Base-by-base conservation (phyloP, 64 coral and sea anemone species). In the Trachythela sp. region DNA sequence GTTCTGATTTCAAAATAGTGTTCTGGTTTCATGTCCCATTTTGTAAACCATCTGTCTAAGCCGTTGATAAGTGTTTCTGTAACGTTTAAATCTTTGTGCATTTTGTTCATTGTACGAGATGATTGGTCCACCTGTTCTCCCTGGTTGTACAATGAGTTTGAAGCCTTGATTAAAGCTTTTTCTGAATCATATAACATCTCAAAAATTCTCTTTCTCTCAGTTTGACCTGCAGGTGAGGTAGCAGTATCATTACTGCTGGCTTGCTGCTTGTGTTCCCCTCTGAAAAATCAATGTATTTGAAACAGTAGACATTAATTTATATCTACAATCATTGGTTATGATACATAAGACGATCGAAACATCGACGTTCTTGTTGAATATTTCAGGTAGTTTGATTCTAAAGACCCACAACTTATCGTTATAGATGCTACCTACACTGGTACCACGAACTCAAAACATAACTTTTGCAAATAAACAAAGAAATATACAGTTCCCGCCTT, bases 31-130 rank as follows among this genome's bases (percentile, higher is more conserved):
- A 95, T 42, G 48, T 95, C 75, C 96, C 96, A 99, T 50, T 93
- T 92, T 83, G 84, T 89, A 9, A 99, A 32, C 96, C 96, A 99
- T n/a, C 93, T 56, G 54, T 92, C 96, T 36, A 99, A 90, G 58
- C 94, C 94, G n/a, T 92, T 70, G 42, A 99, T 93, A n/a, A 99
- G 29, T 22, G 83, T 99, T 84, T 99, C 96, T 91, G 93, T 93
- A 24, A 99, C 89, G 76, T 88, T 72, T 41, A 99, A 89, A 83
- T 99, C 91, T 83, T 88, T 94, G 77, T 99, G 96, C 76, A 99
- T 83, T 52, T 93, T 99, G 83, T 99, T 99, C 89, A 95, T 99
- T 77, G 92, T 95, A 48, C 48, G 17, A 14, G 93, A 95, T 40
- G 93, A 91, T 35, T 84, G 48, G 59, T 95, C 96, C 39, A 99